phyloP scores from a whole-genome alignment of 2,797 vertebrate species.

The Ptychadena robeensis region DNA sequence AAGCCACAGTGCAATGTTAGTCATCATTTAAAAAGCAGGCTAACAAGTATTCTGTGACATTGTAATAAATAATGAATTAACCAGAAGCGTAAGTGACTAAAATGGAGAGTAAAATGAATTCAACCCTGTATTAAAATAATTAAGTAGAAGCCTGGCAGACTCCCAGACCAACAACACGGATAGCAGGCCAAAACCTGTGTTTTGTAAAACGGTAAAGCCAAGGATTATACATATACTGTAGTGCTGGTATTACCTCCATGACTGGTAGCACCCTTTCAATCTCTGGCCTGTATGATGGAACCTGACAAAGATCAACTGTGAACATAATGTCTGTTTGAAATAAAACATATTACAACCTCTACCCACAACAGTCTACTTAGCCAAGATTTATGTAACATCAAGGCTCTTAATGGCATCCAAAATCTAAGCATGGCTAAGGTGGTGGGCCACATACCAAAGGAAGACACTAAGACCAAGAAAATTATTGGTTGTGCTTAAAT shows the following conservation, averaged over 20 bases:
- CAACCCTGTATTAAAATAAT: neutral
- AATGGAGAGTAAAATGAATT: neutral
- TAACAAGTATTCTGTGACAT: neutral
- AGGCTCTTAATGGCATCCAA: too few relatives aligned
- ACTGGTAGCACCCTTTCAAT: too few relatives aligned
- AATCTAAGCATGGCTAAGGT: too few relatives aligned
- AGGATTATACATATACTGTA: neutral
- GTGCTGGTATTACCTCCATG: too few relatives aligned
- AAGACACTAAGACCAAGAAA: too few relatives aligned
- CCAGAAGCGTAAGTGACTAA: neutral
- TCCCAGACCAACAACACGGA: neutral
- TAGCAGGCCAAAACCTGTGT: neutral
- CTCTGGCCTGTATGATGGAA: too few relatives aligned
- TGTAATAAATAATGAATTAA: constrained; percentile 5
- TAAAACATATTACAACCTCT: too few relatives aligned
- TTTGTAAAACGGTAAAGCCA: neutral
- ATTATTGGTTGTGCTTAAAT: neutral
- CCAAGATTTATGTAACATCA: too few relatives aligned
- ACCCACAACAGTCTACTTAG: too few relatives aligned
- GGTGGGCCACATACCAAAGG: too few relatives aligned
- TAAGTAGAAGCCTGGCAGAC: neutral
- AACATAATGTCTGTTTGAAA: too few relatives aligned
- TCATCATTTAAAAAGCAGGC: neutral
- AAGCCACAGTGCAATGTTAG: neutral
- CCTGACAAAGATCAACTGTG: too few relatives aligned